These are phyloP conservation scores for Tokudaia tokunoshimensis DNA, from an alignment of 2,797 vertebrate species.

Conservation along the genomic window DNA sequence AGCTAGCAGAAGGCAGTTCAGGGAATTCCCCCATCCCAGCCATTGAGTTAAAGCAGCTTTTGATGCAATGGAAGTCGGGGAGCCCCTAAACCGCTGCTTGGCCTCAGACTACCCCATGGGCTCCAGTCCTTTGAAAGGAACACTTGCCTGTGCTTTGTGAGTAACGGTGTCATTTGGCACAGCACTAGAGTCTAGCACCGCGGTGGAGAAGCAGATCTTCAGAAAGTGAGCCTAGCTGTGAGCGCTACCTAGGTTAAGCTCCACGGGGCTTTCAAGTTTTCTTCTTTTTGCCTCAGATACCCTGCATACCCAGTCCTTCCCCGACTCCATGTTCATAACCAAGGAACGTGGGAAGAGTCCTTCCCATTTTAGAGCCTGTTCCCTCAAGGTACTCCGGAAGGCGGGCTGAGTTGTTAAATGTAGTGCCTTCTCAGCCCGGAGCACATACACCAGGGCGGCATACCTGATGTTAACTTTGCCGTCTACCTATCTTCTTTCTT, in stretches of 20 bases:
- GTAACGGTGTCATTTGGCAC: neutral
- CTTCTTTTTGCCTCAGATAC: neutral
- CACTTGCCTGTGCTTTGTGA: neutral
- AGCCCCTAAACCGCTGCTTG: neutral
- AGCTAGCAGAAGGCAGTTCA: neutral
- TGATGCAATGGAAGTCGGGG: neutral
- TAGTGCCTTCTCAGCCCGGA: no score
- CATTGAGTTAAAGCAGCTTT: neutral
- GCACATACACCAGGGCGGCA: fast-evolving
- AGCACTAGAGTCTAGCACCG: neutral
- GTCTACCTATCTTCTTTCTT: neutral
- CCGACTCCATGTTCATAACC: neutral
- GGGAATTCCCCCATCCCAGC: neutral
- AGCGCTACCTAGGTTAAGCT: neutral
- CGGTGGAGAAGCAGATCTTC: fast-evolving
- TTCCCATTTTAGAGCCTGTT: constrained; percentile 66
- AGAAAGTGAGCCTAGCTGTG: neutral
- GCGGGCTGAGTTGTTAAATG: neutral
- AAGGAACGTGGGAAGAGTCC: constrained; percentile 44
- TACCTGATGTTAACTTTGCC: no score
- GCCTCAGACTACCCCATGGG: neutral
- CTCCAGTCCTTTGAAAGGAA: neutral
- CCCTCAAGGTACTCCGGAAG: constrained; percentile 78
- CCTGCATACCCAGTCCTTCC: neutral
- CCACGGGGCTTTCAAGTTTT: neutral